Evolutionary conservation across 2,888 invertebrate genomes (phyloP).

Genomic region (Subacronicta megacephala): DNA sequence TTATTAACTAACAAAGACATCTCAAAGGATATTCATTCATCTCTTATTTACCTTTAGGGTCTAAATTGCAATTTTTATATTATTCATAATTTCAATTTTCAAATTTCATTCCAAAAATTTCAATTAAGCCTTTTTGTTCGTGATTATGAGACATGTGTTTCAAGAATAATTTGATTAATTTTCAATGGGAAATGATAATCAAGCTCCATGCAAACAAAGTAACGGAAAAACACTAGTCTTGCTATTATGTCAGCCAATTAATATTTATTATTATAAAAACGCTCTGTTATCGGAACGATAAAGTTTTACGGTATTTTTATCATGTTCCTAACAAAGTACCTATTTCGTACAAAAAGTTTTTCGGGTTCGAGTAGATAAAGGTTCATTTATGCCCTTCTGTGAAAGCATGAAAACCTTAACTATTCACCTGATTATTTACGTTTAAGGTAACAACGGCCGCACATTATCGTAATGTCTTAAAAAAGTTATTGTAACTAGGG

Average conservation of each 20-base stretch:
- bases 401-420: conserved; percentile 58
- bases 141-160: too few species aligned
- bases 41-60: too few species aligned
- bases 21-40: too few species aligned
- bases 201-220: background rate
- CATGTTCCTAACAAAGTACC: conserved; percentile 52
- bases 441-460: conserved; percentile 27
- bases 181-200: too few species aligned
- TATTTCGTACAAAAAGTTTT: conserved; percentile 46
- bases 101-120: too few species aligned
- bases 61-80: too few species aligned
- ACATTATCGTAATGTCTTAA: conserved; percentile 17
- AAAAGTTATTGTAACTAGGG: background rate
- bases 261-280: conserved; percentile 26
- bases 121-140: too few species aligned
- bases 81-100: too few species aligned
- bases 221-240: too few species aligned
- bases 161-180: too few species aligned
- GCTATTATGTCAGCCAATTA: conserved; percentile 3
- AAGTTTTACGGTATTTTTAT: conserved; percentile 48
- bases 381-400: conserved; percentile 56
- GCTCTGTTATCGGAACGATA: conserved; percentile 38
- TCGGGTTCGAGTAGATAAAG: conserved; percentile 52
- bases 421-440: conserved; percentile 62
- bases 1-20: too few species aligned